Conservation (phyloP, 2,797 vertebrate genomes). For the Denticeps clupeoides region DNA sequence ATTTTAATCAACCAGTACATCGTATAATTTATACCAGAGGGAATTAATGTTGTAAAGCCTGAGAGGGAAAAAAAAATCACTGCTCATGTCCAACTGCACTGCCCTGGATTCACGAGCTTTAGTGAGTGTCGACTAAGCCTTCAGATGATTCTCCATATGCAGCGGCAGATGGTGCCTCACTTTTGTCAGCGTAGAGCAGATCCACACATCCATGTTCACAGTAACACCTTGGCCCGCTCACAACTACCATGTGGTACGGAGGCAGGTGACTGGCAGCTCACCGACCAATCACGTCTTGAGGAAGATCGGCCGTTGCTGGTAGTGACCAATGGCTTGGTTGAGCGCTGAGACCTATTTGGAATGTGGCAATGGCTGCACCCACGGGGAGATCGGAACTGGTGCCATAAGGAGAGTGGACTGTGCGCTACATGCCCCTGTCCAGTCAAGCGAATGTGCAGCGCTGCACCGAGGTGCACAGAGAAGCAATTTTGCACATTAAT, state of each 20-base stretch:
- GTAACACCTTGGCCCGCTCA: constrained; percentile 20
- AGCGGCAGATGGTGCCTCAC: constrained; percentile 32
- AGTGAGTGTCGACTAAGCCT: constrained; percentile 11
- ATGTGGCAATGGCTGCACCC: too few relatives aligned
- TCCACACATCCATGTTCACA: constrained; percentile 14
- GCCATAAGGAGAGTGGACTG: too few relatives aligned
- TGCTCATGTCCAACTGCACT: neutral
- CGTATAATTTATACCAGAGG: too few relatives aligned
- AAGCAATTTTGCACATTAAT: too few relatives aligned
- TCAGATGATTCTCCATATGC: constrained; percentile 29
- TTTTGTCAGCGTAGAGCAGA: constrained; percentile 22
- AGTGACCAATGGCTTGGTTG: constrained; percentile 5
- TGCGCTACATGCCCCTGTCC: too few relatives aligned
- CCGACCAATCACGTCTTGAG: constrained; percentile 11
- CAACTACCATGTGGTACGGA: constrained; percentile 19
- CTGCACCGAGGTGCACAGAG: too few relatives aligned
- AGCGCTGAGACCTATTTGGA: neutral
- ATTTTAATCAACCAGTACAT: too few relatives aligned
- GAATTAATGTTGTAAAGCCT: neutral
- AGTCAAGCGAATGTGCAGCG: too few relatives aligned
- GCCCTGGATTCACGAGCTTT: constrained; percentile 12
- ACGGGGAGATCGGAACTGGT: too few relatives aligned
- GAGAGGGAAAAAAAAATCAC: neutral
- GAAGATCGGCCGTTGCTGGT: constrained; percentile 3
- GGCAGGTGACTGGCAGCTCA: constrained; percentile 21